Evolutionary conservation across 2,797 vertebrate genomes (phyloP), one percentile per base, ranked within the genome.

Genomic region (Hippoglossus hippoglossus): DNA sequence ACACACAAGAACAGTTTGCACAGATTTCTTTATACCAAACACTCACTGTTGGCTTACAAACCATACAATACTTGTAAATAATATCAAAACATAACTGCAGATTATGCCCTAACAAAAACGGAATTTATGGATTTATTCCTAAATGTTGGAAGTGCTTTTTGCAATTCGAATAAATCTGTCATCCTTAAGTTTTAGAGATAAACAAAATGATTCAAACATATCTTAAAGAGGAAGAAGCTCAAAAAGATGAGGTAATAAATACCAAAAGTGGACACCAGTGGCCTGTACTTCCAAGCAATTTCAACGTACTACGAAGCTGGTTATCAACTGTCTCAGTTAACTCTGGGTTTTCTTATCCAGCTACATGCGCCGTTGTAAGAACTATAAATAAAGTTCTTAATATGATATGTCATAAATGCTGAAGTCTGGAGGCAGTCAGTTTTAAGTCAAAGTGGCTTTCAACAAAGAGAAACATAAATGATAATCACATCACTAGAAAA

Each of bases 181-280:
- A 84, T 88, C 74, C 60, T 82, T 89, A 67, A 63, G 68, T 94
- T 92, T 93, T 90, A 88, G 80, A 89, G 79, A 85, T 68, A 47
- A 82, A 76, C 39, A 77, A 56, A 61, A 74, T 68, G 90, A 86
- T 75, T 75, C 72, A 77, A 87, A 87, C 81, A 83, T 75, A 88
- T 89, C 89, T 90, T 82, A 85, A 88, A 71, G 56, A 66, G 62
- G 36, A 65, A 84, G 77, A 71, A 24, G 77, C 51, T 85, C 62
- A 75, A 73, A 85, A 71, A 59, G 68, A 67, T 79, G 78, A 82
- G 77, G 76, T 90, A 88, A 91, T 91, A 91, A 93, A 93, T 89
- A 88, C 87, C 82, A 90, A 90, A 87, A 81, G 78, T 88, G 86
- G 86, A 93, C 85, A 87, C 79, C 72, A 90, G 85, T 18, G 44